Evolutionary conservation across 2,113 vertebrate species (phyloP).

Genomic region (Prionailurus bengalensis): DNA sequence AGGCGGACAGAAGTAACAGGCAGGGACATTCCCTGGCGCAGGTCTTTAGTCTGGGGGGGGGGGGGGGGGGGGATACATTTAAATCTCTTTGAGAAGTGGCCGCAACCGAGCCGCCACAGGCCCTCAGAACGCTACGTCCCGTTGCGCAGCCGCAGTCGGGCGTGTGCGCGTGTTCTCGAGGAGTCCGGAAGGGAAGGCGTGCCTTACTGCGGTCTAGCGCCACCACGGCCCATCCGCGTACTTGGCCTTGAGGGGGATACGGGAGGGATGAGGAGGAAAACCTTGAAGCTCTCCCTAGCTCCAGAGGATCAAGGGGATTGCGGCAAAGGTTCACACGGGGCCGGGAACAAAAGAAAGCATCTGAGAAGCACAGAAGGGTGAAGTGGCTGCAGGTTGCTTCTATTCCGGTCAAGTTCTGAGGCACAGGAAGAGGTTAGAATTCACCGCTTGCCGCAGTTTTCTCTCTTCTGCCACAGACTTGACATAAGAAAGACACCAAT

Average conservation of each 20-base stretch:
- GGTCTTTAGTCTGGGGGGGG: background rate
- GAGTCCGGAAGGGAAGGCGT: background rate
- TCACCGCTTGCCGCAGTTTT: background rate
- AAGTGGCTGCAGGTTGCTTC: background rate
- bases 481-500: background rate
- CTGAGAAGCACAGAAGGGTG: rapidly evolving
- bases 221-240: background rate
- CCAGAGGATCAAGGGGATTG: slow-evolving; percentile 54
- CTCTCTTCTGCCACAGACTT: background rate
- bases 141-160: background rate
- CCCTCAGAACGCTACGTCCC: background rate
- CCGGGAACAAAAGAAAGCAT: background rate
- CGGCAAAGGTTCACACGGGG: background rate
- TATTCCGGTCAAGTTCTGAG: background rate
- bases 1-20: background rate
- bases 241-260: background rate
- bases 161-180: background rate
- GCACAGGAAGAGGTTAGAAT: background rate
- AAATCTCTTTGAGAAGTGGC: background rate
- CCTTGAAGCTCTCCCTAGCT: slow-evolving; percentile 20
- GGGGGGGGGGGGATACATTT: background rate
- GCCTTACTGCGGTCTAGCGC: background rate
- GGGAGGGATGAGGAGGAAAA: slow-evolving; percentile 47
- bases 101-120: background rate
- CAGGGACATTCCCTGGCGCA: background rate